phyloP scores from a whole-genome alignment of 2,888 invertebrate genomes.

The Tiliacea citrago region DNA sequence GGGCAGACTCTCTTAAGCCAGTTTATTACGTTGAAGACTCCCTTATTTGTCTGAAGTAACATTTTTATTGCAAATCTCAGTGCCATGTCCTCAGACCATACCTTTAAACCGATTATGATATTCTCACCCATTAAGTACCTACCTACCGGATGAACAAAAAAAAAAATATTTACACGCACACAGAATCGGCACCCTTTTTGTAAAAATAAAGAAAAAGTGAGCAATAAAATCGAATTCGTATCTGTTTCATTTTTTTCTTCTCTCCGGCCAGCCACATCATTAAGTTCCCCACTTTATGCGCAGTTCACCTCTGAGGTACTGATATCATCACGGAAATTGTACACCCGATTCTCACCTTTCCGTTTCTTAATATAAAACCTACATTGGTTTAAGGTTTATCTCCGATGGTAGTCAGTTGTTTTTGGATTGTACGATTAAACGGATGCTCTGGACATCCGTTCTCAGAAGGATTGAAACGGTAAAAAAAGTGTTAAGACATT shows the following conservation, averaged over 20 bases:
- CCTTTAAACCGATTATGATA: slow-evolving; percentile 9
- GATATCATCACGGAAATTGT: slow-evolving; percentile 53
- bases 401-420: slow-evolving; percentile 66
- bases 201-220: slow-evolving; percentile 25
- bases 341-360: slow-evolving; percentile 50
- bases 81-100: background rate
- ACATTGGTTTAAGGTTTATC: slow-evolving; percentile 36
- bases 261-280: slow-evolving; percentile 60
- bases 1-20: background rate
- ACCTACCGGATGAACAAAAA: slow-evolving; percentile 20
- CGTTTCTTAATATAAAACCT: background rate
- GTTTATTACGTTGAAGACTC: background rate
- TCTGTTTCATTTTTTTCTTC: slow-evolving; percentile 58
- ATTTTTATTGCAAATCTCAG: background rate
- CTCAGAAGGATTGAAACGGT: slow-evolving; percentile 85
- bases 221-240: slow-evolving; percentile 63
- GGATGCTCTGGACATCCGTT: slow-evolving; percentile 87
- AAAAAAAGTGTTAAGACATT: slow-evolving; percentile 71
- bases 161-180: slow-evolving; percentile 35
- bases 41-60: background rate
- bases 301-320: slow-evolving; percentile 56
- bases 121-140: background rate
- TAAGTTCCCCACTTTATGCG: slow-evolving; percentile 68
- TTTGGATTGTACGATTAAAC: slow-evolving; percentile 80
- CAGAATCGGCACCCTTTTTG: slow-evolving; percentile 30